Conservation (phyloP, 2,113 vertebrate species). For the Corydoras sp. region DNA sequence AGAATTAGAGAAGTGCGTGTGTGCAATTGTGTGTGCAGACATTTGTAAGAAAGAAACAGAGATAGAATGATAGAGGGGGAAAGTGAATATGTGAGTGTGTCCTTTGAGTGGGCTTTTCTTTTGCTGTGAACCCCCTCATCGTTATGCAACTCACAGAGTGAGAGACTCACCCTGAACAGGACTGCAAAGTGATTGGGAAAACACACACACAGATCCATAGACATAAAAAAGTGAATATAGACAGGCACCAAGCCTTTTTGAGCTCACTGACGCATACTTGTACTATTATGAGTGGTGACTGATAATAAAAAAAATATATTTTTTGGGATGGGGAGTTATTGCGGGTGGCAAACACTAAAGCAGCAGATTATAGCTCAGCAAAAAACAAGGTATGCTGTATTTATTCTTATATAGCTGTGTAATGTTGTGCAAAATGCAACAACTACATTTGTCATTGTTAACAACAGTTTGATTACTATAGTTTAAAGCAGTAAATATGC, state of each 20-base stretch:
- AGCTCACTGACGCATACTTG: constrained; percentile 4
- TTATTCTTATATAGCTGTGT: no score
- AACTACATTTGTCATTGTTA: no score
- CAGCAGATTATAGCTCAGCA: neutral
- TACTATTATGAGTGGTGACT: constrained; percentile 3
- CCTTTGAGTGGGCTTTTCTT: constrained; percentile 47
- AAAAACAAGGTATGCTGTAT: neutral
- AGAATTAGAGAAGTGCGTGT: constrained; percentile 19
- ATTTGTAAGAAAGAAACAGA: constrained; percentile 20
- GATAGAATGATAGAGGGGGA: constrained; percentile 22
- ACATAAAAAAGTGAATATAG: neutral
- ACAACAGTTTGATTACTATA: no score
- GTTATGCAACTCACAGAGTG: constrained; percentile 47
- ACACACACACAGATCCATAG: constrained; percentile 2
- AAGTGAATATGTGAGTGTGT: constrained; percentile 30
- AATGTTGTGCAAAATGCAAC: no score
- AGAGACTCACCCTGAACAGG: constrained; percentile 48
- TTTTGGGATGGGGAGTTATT: neutral
- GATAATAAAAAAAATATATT: no score
- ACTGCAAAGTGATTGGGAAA: constrained; percentile 45
- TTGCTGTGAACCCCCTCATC: constrained; percentile 44
- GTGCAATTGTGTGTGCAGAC: constrained; percentile 26
- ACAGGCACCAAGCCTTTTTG: constrained; percentile 27
- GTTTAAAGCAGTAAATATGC: no score
- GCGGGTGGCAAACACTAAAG: neutral